Conservation (phyloP, 2,888 invertebrate species). For the Drosophila prostipennis region DNA sequence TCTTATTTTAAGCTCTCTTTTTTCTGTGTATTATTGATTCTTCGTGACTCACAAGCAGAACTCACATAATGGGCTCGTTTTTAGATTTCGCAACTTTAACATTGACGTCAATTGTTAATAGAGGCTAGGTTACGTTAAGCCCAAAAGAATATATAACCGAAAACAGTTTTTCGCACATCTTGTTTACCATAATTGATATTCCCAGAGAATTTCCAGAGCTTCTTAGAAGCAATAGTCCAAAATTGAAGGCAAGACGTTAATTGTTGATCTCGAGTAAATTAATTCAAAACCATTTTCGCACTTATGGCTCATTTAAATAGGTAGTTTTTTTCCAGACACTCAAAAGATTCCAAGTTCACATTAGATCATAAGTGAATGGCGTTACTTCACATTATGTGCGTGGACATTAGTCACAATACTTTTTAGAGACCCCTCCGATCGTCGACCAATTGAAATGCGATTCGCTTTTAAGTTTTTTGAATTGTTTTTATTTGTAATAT, state of each 20-base stretch:
- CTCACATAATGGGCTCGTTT: constrained; percentile 8
- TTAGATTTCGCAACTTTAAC: not conserved
- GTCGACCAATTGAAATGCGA: constrained; percentile 20
- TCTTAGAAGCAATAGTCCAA: not conserved
- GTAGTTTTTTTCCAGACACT: not conserved
- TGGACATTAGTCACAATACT: constrained; percentile 1
- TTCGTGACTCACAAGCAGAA: no score
- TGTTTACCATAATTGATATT: not conserved
- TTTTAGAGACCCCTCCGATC: not conserved
- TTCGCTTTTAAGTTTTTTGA: constrained; percentile 23
- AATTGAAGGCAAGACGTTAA: not conserved
- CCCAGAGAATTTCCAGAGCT: not conserved
- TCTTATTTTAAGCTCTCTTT: not conserved
- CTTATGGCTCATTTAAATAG: constrained; percentile 2
- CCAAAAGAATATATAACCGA: not conserved
- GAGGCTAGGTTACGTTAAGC: not conserved
- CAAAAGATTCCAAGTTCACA: not conserved
- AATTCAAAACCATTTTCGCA: constrained; percentile 6
- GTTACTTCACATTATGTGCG: not conserved
- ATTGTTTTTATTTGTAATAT: constrained; percentile 40
- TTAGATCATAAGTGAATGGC: not conserved
- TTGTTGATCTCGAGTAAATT: not conserved
- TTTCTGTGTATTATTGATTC: no score
- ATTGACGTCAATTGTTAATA: constrained; percentile 9
- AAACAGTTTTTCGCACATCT: constrained; percentile 5